phyloP scores from a whole-genome alignment of 1,140 invertebrate genomes.

The Harpegnathos saltator region DNA sequence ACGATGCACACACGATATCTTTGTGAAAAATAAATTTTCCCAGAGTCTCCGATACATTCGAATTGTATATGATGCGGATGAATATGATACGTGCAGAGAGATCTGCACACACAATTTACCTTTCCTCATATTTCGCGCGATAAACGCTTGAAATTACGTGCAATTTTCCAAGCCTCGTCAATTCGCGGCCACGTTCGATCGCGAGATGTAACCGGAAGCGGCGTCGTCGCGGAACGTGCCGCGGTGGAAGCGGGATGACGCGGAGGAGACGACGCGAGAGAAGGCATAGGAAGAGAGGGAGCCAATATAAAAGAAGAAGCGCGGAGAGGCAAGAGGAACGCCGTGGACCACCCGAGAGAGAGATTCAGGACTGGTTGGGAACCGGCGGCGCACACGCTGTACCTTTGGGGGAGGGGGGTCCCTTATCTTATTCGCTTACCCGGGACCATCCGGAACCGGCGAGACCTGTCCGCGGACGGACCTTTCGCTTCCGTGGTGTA shows the following conservation, averaged over 20 bases:
- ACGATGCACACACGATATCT: too few relatives aligned
- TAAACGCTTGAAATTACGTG: too few relatives aligned
- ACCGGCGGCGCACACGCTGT: constrained; percentile 83
- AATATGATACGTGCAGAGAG: too few relatives aligned
- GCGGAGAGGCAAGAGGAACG: constrained; percentile 71
- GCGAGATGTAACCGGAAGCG: constrained; percentile 42
- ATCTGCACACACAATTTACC: too few relatives aligned
- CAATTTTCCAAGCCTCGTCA: constrained; percentile 13
- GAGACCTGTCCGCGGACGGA: constrained; percentile 80
- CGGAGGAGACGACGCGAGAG: constrained; percentile 34
- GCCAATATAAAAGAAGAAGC: constrained; percentile 68
- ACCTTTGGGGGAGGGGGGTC: constrained; percentile 84
- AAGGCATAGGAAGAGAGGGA: constrained; percentile 8
- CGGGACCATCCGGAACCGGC: constrained; percentile 74
- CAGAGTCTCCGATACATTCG: too few relatives aligned
- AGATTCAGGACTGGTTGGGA: constrained; percentile 81
- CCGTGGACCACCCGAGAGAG: constrained; percentile 85
- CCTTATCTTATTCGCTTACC: constrained; percentile 82
- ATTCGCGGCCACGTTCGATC: constrained; percentile 15
- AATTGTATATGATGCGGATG: too few relatives aligned
- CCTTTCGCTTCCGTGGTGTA: constrained; percentile 77
- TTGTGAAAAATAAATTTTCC: too few relatives aligned
- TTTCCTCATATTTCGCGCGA: too few relatives aligned
- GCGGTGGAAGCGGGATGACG: constrained; percentile 16
- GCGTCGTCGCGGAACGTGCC: constrained; percentile 7